phyloP scores from a whole-genome alignment of 2,113 vertebrate genomes.

The Brachyhypopomus gauderio region DNA sequence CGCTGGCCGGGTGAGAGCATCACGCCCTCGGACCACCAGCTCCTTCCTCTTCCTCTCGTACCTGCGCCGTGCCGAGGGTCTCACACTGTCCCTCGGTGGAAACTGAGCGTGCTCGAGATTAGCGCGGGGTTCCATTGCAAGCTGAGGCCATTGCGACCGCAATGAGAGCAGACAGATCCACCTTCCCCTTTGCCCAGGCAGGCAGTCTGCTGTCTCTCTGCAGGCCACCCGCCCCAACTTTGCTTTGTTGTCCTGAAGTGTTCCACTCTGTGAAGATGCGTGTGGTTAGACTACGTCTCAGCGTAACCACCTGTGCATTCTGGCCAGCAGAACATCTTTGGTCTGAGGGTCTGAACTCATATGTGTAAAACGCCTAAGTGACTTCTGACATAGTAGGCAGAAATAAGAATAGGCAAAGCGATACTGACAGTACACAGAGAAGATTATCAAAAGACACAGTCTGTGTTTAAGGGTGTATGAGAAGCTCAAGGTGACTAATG shows the following conservation, averaged over 20 bases:
- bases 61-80: not conserved
- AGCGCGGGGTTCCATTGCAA: conserved; percentile 23
- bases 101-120: conserved; percentile 43
- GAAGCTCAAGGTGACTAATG: conserved; percentile 20
- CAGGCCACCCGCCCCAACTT: conserved; percentile 22
- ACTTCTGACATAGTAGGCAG: no score
- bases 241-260: conserved; percentile 46
- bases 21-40: not conserved
- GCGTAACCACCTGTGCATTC: not conserved
- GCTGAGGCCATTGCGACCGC: conserved; percentile 59
- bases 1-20: not conserved
- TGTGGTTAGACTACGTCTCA: conserved; percentile 17
- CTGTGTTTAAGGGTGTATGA: not conserved
- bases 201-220: conserved; percentile 2
- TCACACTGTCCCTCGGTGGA: conserved; percentile 47
- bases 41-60: no score
- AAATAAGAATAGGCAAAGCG: not conserved
- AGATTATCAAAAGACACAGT: not conserved
- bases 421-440: not conserved
- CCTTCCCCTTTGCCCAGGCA: not conserved
- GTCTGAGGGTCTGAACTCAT: not conserved
- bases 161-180: conserved; percentile 46
- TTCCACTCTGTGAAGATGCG: conserved; percentile 37
- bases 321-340: conserved; percentile 1
- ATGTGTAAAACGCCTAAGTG: no score